Conservation (phyloP, 1,140 invertebrate genomes). For the Drosophila saltans region DNA sequence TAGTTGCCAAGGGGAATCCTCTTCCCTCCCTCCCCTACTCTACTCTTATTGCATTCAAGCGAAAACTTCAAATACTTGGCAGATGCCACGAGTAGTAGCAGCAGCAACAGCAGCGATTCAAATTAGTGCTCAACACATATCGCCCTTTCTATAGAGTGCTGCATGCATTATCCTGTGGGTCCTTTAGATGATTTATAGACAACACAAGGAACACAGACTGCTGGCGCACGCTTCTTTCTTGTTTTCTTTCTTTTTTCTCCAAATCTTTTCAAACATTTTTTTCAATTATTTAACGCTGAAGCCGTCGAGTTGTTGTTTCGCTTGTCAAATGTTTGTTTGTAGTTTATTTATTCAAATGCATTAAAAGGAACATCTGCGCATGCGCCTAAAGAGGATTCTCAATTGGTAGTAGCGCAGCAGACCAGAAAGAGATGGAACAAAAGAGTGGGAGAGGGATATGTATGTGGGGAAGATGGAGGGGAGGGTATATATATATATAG, state of each 20-base stretch:
- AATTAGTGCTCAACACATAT: conserved; percentile 11
- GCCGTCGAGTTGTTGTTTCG: conserved; percentile 1
- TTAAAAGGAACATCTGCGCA: conserved; percentile 5
- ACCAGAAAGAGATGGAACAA: neutral
- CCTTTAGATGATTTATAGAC: conserved; percentile 12
- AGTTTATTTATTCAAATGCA: conserved; percentile 14
- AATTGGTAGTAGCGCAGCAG: neutral
- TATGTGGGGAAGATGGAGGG: neutral
- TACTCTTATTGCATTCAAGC: conserved; percentile 9
- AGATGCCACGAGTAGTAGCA: neutral
- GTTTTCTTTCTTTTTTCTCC: neutral
- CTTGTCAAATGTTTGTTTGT: conserved; percentile 9
- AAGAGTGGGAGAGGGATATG: neutral
- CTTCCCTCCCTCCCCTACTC: neutral
- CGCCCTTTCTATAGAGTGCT: neutral
- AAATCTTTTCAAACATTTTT: conserved; percentile 5
- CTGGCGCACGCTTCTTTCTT: conserved; percentile 10
- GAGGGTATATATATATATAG: neutral
- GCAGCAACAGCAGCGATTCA: conserved; percentile 6
- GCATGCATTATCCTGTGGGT: conserved; percentile 8
- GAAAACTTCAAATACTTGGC: conserved; percentile 29
- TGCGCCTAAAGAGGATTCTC: conserved; percentile 10
- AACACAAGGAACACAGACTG: conserved; percentile 2
- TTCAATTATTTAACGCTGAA: conserved; percentile 11
- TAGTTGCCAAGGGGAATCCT: conserved; percentile 2